Evolutionary conservation across 2,888 invertebrate genomes (phyloP).

Genomic region (Sarcophaga rosellei): DNA sequence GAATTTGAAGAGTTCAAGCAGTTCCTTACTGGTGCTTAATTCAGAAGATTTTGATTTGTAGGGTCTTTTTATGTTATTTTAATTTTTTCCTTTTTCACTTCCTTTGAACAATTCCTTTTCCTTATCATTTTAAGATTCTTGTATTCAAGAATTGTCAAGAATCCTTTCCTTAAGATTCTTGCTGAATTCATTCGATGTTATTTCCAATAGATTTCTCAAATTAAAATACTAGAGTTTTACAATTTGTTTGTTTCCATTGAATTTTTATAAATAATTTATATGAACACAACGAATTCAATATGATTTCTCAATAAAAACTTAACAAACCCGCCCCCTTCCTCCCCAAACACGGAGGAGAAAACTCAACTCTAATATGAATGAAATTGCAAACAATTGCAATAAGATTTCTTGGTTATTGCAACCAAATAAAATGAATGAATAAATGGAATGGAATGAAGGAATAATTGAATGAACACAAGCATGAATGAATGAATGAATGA

Average conservation of each 20-base stretch:
- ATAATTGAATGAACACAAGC: slow-evolving; percentile 27
- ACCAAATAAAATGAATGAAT: slow-evolving; percentile 36
- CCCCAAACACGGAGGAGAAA: not conserved
- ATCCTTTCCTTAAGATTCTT: too few relatives aligned
- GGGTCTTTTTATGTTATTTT: too few relatives aligned
- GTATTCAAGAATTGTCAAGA: too few relatives aligned
- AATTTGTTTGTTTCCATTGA: slow-evolving; percentile 32
- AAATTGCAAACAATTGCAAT: slow-evolving; percentile 1
- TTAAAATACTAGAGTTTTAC: not conserved
- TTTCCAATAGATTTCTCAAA: not conserved
- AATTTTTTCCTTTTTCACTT: too few relatives aligned
- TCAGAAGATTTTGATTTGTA: too few relatives aligned
- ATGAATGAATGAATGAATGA: slow-evolving; percentile 43
- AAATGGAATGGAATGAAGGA: slow-evolving; percentile 19
- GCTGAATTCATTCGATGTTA: too few relatives aligned
- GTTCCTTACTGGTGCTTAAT: too few relatives aligned
- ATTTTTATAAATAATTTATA: slow-evolving; percentile 41
- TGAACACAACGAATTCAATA: not conserved
- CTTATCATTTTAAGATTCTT: too few relatives aligned
- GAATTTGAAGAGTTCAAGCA: too few relatives aligned
- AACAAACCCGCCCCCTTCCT: not conserved
- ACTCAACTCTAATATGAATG: not conserved
- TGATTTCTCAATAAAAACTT: slow-evolving; percentile 10
- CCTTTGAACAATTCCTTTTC: too few relatives aligned
- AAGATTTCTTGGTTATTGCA: slow-evolving; percentile 24